Conservation (phyloP, 1,140 invertebrate species). For the Solen grandis region DNA sequence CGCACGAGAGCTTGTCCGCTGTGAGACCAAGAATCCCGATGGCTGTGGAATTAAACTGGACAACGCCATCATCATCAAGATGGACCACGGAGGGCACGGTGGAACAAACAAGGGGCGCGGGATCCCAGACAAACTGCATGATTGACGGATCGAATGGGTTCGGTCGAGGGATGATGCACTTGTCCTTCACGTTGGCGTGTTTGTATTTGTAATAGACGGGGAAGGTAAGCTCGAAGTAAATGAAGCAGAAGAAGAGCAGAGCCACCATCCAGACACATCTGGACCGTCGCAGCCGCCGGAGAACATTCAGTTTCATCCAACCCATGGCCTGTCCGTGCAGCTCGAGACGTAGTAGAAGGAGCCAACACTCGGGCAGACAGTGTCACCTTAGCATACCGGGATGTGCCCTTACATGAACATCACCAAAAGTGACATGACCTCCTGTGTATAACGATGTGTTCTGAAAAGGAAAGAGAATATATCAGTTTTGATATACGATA, state of each 20-base stretch:
- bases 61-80: constrained; percentile 65
- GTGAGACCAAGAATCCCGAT: constrained; percentile 58
- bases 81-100: constrained; percentile 80
- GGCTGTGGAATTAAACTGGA: constrained; percentile 71
- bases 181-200: constrained; percentile 68
- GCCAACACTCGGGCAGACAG: no score
- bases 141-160: constrained; percentile 87
- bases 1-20: constrained; percentile 73
- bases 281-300: no score
- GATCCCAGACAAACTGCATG: constrained; percentile 83
- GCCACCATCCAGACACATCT: constrained; percentile 2
- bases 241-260: constrained; percentile 8
- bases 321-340: no score
- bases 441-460: no score
- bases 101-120: constrained; percentile 84
- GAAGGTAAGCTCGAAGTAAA: constrained; percentile 45
- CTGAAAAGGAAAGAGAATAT: no score
- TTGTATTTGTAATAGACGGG: constrained; percentile 49
- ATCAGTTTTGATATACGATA: no score
- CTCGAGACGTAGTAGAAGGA: no score
- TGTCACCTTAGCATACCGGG: no score
- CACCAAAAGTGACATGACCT: no score
- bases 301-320: no score
- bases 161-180: constrained; percentile 90
- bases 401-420: no score